Evolutionary conservation across 2,888 invertebrate species (phyloP).

Genomic region (Druceiella hillmani): DNA sequence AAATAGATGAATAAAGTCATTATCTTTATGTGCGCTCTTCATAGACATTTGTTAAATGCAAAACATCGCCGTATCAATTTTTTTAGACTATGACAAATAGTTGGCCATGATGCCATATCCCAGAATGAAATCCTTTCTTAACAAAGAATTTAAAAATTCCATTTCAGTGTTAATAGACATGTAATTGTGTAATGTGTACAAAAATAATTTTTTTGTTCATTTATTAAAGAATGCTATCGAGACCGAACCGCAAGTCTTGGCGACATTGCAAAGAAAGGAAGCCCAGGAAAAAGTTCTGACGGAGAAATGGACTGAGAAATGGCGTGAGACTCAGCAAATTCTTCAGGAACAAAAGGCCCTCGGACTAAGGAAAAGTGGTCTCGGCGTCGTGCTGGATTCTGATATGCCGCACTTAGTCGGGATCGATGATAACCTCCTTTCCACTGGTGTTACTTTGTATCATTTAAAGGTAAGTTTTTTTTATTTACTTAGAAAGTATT

Average conservation of each 20-base stretch:
- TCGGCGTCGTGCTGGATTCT: conserved; percentile 84
- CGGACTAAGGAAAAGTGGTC: conserved; percentile 79
- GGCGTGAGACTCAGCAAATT: conserved; percentile 86
- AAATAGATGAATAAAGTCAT: no score
- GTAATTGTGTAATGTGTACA: no score
- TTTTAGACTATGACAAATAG: no score
- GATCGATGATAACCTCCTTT: conserved; percentile 84
- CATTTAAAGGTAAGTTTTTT: conserved; percentile 69
- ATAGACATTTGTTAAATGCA: no score
- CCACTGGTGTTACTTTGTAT: conserved; percentile 87
- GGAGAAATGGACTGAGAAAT: conserved; percentile 91
- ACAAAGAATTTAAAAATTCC: no score
- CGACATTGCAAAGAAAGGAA: conserved; percentile 84
- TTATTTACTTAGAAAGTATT: no score
- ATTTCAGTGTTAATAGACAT: no score
- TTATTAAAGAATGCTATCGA: conserved; percentile 48
- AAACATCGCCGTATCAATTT: no score
- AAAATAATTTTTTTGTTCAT: no score
- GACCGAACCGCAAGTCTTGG: conserved; percentile 62
- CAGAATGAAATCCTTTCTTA: no score
- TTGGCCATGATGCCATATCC: no score
- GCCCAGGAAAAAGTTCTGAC: conserved; percentile 86
- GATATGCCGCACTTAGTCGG: conserved; percentile 90
- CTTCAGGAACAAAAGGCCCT: conserved; percentile 83
- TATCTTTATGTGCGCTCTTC: no score